Conservation (phyloP, 2,888 invertebrate species). For the Dysmachus trigonus region DNA sequence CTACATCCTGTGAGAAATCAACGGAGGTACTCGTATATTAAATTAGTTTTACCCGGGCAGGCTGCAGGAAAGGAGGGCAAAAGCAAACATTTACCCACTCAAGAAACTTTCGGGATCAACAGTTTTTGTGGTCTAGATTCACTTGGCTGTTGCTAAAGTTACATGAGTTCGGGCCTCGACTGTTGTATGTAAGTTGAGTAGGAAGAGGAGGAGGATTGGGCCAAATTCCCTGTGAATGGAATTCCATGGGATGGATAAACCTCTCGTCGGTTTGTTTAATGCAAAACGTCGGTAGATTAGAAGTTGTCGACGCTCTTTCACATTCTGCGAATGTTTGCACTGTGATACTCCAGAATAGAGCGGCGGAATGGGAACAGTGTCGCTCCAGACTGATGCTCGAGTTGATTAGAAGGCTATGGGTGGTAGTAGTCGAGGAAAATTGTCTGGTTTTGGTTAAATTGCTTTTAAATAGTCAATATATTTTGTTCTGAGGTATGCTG, state of each 20-base stretch:
- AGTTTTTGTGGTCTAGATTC: slow-evolving; percentile 32
- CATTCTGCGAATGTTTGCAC: not conserved
- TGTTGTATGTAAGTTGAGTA: too few species aligned
- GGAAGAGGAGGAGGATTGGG: not conserved
- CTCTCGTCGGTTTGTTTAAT: slow-evolving; percentile 24
- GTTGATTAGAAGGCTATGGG: not conserved
- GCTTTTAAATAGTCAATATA: not conserved
- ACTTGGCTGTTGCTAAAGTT: slow-evolving; percentile 17
- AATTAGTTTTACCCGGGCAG: slow-evolving; percentile 23
- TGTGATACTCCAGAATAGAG: not conserved
- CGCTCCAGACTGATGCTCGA: not conserved
- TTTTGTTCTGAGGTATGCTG: not conserved
- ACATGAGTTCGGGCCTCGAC: not conserved
- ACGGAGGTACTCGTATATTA: slow-evolving; percentile 23
- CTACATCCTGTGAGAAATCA: slow-evolving; percentile 24
- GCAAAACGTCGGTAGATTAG: slow-evolving; percentile 17
- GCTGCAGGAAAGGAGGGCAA: not conserved
- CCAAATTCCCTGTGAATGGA: slow-evolving; percentile 9
- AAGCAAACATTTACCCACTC: slow-evolving; percentile 35
- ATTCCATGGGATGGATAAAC: not conserved
- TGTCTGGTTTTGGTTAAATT: not conserved
- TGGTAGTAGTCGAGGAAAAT: not conserved
- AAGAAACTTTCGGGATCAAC: slow-evolving; percentile 39
- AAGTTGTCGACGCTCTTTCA: slow-evolving; percentile 12
- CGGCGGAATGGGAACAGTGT: not conserved